A percentile compares a stretch with the other conserved stretches of the same genome.
Evolutionary conservation across 2,888 invertebrate species (phyloP).

Genomic region (Sycophila texana): DNA sequence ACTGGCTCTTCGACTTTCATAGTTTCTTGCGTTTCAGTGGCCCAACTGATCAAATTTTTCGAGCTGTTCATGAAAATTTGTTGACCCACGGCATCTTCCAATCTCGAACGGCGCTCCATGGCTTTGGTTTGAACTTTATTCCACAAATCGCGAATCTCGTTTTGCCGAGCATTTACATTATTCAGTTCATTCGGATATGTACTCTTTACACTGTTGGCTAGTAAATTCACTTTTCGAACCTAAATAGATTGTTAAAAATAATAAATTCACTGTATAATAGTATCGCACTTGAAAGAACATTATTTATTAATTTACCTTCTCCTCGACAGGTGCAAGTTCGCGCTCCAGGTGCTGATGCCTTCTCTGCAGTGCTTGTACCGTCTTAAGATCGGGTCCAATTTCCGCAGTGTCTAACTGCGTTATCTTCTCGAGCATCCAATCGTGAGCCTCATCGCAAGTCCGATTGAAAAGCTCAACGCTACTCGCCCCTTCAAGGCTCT

Average conservation of each 20-base stretch:
- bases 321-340: conserved; percentile 94
- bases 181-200: conserved; percentile 93
- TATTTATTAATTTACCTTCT: conserved; percentile 83
- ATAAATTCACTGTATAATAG: background rate
- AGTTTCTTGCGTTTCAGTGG: conserved; percentile 86
- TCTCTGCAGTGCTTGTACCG: conserved; percentile 93
- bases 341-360: conserved; percentile 95
- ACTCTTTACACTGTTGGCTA: conserved; percentile 93
- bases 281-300: background rate
- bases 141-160: conserved; percentile 92
- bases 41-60: conserved; percentile 89
- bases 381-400: conserved; percentile 90
- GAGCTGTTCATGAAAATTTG: conserved; percentile 94
- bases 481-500: conserved; percentile 92
- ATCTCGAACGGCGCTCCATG: conserved; percentile 85
- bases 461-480: conserved; percentile 96
- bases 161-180: conserved; percentile 90
- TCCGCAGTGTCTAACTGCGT: conserved; percentile 88
- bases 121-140: conserved; percentile 91
- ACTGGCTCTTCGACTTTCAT: conserved; percentile 88
- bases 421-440: conserved; percentile 98
- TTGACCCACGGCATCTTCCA: conserved; percentile 96
- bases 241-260: conserved; percentile 65
- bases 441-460: conserved; percentile 96
- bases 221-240: conserved; percentile 83